A percentile compares a stretch with the other conserved stretches of the same genome.
These are phyloP conservation scores for Morus bassanus DNA, from an alignment of 2,797 vertebrate species.

Conservation along the genomic window DNA sequence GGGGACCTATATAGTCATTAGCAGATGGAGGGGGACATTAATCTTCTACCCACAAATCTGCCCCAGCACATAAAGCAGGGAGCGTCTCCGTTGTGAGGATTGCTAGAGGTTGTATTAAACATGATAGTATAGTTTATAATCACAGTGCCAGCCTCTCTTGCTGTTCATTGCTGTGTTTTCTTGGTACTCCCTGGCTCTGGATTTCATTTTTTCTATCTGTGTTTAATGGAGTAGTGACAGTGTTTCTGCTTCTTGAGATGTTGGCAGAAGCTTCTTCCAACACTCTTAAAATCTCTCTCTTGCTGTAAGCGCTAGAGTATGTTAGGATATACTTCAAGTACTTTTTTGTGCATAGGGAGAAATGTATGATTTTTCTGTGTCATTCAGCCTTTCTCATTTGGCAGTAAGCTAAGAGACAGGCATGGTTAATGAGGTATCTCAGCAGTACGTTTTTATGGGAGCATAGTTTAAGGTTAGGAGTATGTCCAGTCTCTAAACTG, in stretches of 20 bases:
- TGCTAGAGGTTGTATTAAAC: slow-evolving; percentile 19
- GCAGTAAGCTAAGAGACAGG: not conserved
- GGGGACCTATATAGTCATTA: slow-evolving; percentile 45
- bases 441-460: not conserved
- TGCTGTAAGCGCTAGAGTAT: not conserved
- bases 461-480: slow-evolving; percentile 28
- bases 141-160: not conserved
- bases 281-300: not conserved
- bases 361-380: not conserved
- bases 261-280: not conserved
- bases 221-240: not conserved
- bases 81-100: slow-evolving; percentile 16
- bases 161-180: not conserved
- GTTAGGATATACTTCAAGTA: not conserved
- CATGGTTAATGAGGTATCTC: slow-evolving; percentile 38
- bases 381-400: slow-evolving; percentile 17
- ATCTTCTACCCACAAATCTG: slow-evolving; percentile 49
- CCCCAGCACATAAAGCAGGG: slow-evolving; percentile 28
- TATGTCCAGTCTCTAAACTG: slow-evolving; percentile 50
- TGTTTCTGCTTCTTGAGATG: not conserved
- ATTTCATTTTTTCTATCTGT: not conserved
- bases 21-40: slow-evolving; percentile 54
- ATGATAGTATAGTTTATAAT: not conserved
- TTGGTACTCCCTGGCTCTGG: not conserved
- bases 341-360: not conserved